Base-by-base conservation (phyloP, 2,113 vertebrate species). In the Ornithorhynchus anatinus region DNA sequence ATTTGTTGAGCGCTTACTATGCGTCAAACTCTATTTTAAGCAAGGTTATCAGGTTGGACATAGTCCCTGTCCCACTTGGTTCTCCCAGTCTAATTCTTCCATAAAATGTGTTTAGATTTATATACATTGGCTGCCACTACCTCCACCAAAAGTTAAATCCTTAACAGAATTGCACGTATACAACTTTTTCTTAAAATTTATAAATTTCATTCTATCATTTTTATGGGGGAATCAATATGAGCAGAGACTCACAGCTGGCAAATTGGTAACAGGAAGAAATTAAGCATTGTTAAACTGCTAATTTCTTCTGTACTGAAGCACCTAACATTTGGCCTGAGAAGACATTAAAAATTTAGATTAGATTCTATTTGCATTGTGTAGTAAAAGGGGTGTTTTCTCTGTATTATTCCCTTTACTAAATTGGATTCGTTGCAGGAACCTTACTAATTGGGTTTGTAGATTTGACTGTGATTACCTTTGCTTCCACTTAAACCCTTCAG, bases 251-350 rank as follows among this genome's bases (percentile, higher is more conserved):
- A 75, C 77, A 84, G 77, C 81, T 86, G 79, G 81, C 43, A 86
- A 64, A 86, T 79, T 63, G 71, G 63, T 54, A 74, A 60, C 61
- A 63, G 17, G 35, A 58, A 16, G 25, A 39, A 38, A 23, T 37
- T 33, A 27, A 27, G 17, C 51, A 77, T 72, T 81, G 59, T 80
- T 82, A 82, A 84, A 79, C 47, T 82, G 77, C 59, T 75, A 39
- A 64, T 86, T 79, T 86, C 74, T 79, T 84, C 68, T 74, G 32
- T 81, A 79, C 39, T 58, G 57, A 81, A 66, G 57, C 81, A 84
- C 54, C 79, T 84, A 82, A 84, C 77, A 83, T 81, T 86, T 86
- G 75, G 59, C 81, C 80, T 86, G 63, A 75, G 81, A 81, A 48
- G 43, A 31, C 13, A 67, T 84, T 84, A 70, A 79, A 84, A 31